phyloP scores from a whole-genome alignment of 2,113 vertebrate genomes.

The Nannobrachium achirus region DNA sequence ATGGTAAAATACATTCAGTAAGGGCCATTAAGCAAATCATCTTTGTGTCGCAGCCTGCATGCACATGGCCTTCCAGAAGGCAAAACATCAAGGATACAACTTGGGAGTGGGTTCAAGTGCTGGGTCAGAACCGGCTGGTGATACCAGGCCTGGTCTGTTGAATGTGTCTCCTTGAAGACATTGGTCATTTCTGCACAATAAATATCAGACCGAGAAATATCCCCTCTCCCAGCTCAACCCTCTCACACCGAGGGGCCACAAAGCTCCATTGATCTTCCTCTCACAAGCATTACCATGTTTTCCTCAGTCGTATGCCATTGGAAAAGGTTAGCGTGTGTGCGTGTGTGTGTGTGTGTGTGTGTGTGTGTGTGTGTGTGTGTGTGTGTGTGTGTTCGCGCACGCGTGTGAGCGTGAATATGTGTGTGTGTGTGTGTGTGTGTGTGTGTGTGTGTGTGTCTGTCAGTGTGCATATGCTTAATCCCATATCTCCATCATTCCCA shows the following conservation, averaged over 20 bases:
- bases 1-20: no score
- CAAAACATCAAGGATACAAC: no score
- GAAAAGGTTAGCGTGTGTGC: conserved; percentile 70
- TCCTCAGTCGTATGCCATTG: conserved; percentile 63
- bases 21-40: no score
- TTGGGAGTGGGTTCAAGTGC: conserved; percentile 12
- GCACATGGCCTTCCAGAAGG: no score
- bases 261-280: conserved; percentile 71
- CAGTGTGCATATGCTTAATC: conserved; percentile 44
- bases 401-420: background rate
- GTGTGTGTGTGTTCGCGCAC: conserved; percentile 1
- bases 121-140: conserved; percentile 6
- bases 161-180: conserved; percentile 32
- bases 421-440: background rate
- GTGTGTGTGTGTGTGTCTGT: background rate
- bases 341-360: conserved; percentile 40
- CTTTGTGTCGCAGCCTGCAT: no score
- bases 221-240: conserved; percentile 59
- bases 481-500: conserved; percentile 75
- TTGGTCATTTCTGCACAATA: conserved; percentile 49
- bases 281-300: conserved; percentile 67
- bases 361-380: conserved; percentile 39
- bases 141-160: conserved; percentile 6
- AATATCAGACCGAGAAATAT: conserved; percentile 54
- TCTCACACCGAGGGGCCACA: conserved; percentile 72